Base-by-base conservation (phyloP, 2,797 vertebrate genomes). In the Tenualosa thibaudeaui region DNA sequence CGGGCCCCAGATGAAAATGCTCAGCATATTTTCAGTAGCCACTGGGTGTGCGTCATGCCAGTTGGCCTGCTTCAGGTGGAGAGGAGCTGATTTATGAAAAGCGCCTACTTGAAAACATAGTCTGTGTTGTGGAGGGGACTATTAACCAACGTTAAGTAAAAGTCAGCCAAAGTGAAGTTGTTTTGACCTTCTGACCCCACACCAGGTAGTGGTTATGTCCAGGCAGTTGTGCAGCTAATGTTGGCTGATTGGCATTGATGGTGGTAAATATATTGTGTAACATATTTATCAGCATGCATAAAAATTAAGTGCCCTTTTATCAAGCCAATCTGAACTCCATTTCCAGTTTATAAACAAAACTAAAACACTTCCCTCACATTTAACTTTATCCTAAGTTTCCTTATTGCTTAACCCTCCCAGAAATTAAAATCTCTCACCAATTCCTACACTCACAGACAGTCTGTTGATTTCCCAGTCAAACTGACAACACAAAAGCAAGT, bases 141-240 rank as follows among this genome's bases (percentile, higher is more conserved):
- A 78, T 78, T 78, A 78, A 78, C 71, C 71, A 46, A 40, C 71
- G 71, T 78, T 78, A 78, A 78, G 71, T 78, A 78, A 8, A 78
- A 43, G 71, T 46, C 71, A 43, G 19, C 71, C 71, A 78, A 40
- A 78, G 71, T 78, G 40, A 78, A 78, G 71, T 78, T 78, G 71
- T 78, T 78, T 78, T 78, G 71, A 78, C 71, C 71, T 5, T 78
- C 71, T 43, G 40, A 22, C 40, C 71, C 26, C 8, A 78, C 6
- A 78, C 22, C 40, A 78, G 71, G 71, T 46, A 78, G 71, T 78
- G 71, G 71, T 46, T 78, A 43, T 13, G 37, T 46, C 19, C 5
- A 22, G 71, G 71, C 71, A 22, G 71, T 46, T 19, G 19, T 46
- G 71, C 40, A 78, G 31, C 40, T 19, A 13, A 31, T 40, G 68